A percentile compares a stretch with the other conserved stretches of the same genome.
Evolutionary conservation across 2,888 invertebrate genomes (phyloP).

Genomic region (Helobdella robusta): DNA sequence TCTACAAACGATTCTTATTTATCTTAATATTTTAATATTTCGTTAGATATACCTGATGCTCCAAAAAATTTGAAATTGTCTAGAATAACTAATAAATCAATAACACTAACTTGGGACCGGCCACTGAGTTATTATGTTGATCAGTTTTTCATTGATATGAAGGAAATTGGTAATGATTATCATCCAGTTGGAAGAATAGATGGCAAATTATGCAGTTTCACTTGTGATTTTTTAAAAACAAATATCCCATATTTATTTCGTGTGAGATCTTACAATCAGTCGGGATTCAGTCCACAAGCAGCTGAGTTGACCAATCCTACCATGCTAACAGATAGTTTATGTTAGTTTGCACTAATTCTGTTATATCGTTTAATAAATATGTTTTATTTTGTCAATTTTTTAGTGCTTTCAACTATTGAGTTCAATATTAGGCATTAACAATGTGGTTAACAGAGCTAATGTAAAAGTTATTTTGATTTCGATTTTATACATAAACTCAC

Average conservation of each 20-base stretch:
- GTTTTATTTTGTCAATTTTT: neutral
- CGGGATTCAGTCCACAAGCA: conserved; percentile 56
- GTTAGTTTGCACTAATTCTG: neutral
- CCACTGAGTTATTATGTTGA: conserved; percentile 8
- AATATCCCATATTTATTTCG: conserved; percentile 64
- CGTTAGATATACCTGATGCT: conserved; percentile 21
- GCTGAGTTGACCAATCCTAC: conserved; percentile 66
- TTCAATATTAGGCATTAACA: too few species aligned
- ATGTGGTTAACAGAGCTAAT: too few species aligned
- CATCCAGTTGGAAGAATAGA: conserved; percentile 24
- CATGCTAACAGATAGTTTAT: neutral
- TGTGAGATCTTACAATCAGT: conserved; percentile 73
- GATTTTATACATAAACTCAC: too few species aligned
- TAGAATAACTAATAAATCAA: conserved; percentile 6
- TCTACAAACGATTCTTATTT: neutral
- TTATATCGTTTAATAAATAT: neutral
- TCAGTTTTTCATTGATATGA: conserved; percentile 25
- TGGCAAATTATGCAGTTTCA: conserved; percentile 20
- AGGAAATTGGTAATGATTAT: conserved; percentile 22
- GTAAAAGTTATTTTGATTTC: too few species aligned
- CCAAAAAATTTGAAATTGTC: conserved; percentile 26
- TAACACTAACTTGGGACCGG: conserved; percentile 27
- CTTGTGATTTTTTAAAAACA: conserved; percentile 22
- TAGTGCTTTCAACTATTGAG: too few species aligned
- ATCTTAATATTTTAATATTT: neutral